phyloP scores from a whole-genome alignment of 2,888 invertebrate genomes.

The Melipona bicolor region DNA sequence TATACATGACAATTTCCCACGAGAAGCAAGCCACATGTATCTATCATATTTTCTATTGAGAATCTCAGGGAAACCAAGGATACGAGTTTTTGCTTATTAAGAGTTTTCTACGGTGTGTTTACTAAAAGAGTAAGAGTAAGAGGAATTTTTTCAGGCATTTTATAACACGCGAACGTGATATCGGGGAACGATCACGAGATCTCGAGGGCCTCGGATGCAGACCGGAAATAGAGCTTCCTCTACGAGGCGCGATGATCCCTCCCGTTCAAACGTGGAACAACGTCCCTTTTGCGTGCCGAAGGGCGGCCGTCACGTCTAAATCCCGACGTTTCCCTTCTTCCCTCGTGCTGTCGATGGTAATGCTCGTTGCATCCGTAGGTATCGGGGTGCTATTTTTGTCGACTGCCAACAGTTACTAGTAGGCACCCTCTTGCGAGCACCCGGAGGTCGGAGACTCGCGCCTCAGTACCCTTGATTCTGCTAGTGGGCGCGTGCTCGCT shows the following conservation, averaged over 20 bases:
- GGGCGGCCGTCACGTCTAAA: constrained; percentile 62
- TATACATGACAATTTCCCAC: too few relatives aligned
- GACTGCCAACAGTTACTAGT: constrained; percentile 68
- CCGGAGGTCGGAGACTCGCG: constrained; percentile 43
- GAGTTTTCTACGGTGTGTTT: not conserved
- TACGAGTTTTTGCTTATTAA: too few relatives aligned
- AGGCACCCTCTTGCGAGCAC: constrained; percentile 73
- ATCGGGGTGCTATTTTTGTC: constrained; percentile 74
- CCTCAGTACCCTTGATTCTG: constrained; percentile 23
- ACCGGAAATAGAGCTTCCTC: constrained; percentile 79
- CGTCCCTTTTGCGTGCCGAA: constrained; percentile 53
- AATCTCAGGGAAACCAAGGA: not conserved
- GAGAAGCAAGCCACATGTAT: not conserved
- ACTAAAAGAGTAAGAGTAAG: not conserved
- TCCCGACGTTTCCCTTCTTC: constrained; percentile 51
- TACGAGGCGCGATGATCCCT: constrained; percentile 59
- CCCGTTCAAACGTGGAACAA: constrained; percentile 36
- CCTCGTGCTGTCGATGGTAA: constrained; percentile 51
- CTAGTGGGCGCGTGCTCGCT: constrained; percentile 33
- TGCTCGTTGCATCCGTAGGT: constrained; percentile 64
- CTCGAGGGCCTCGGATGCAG: constrained; percentile 45
- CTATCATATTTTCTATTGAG: not conserved
- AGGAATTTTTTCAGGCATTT: not conserved
- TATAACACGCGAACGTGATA: constrained; percentile 2
- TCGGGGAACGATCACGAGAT: not conserved